Evolutionary conservation across 2,797 vertebrate species (phyloP).

Genomic region (Oreochromis grahami): DNA sequence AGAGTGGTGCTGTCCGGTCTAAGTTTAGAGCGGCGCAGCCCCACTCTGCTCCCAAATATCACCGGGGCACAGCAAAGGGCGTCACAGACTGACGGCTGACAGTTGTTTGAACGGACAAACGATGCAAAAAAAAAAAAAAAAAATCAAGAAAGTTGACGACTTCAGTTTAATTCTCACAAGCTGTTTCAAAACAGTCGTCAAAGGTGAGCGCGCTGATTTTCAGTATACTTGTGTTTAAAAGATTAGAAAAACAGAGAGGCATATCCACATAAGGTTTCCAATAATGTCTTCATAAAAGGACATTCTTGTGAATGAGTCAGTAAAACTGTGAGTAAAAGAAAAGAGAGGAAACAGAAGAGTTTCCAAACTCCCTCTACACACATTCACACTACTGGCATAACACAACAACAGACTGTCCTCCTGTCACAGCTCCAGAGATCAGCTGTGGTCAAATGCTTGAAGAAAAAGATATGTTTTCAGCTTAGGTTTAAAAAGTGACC

Average conservation of each 20-base stretch:
- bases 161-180: background rate
- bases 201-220: background rate
- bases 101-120: background rate
- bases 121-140: background rate
- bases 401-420: background rate
- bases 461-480: background rate
- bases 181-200: background rate
- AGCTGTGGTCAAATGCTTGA: background rate
- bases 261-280: background rate
- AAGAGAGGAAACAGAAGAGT: background rate
- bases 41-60: conserved; percentile 38
- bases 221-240: no score
- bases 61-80: conserved; percentile 6
- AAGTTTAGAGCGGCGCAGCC: conserved; percentile 62
- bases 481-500: background rate
- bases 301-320: background rate
- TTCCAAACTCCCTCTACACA: background rate
- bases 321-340: background rate
- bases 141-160: background rate
- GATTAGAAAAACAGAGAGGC: background rate
- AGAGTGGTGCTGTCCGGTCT: conserved; percentile 45
- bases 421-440: background rate
- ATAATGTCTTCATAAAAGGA: background rate
- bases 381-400: background rate
- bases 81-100: background rate